Evolutionary conservation across 2,113 vertebrate species (phyloP), one percentile per base, ranked within the genome.

Genomic region (Riparia riparia): DNA sequence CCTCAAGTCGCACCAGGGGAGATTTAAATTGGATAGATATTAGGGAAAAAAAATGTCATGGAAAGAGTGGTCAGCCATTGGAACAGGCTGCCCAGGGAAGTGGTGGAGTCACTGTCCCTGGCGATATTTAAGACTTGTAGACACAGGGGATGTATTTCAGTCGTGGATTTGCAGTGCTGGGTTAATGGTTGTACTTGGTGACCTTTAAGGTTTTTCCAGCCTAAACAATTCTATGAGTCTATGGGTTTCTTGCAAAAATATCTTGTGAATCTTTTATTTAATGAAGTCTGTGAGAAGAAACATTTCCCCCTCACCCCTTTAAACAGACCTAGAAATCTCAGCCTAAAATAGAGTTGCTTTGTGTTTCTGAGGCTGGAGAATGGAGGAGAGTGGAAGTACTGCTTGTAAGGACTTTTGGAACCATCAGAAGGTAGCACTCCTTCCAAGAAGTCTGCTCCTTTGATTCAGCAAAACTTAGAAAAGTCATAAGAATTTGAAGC

Each of bases 221-320:
- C 47, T 37, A 18, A 78, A 42, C 4, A 31, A n/a, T 34, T 63
- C n/a, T 10, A 7, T 19, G 26, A 22, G 45, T 66, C 53, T 34
- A 2, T 49, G 2, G 37, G 44, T 70, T 56, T 77, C 14, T 49
- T 49, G 34, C 4, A 32, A 54, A 82, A 70, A 16, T 22, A 12
- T 31, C 19, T 82, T 47, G 34, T 44, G 24, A 41, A 21, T 71
- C 26, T 64, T 60, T 53, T 41, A 7, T 66, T 90, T 78, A 49
- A 49, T 12, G 3, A 50, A 50, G 21, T 17, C 60, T 76, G 66
- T 53, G 58, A 20, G 47, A 53, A 64, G 10, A 71, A 71, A 7
- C 7, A 11, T 49, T 57, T 12, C 17, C 8, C 17, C 9, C 28
- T 4, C 7, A 3, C 34, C 16, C 18, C 0, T 0, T 16, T 74